These are phyloP conservation scores for Trimorus sp. DNA, from an alignment of 2,888 invertebrate genomes.

Conservation along the genomic window DNA sequence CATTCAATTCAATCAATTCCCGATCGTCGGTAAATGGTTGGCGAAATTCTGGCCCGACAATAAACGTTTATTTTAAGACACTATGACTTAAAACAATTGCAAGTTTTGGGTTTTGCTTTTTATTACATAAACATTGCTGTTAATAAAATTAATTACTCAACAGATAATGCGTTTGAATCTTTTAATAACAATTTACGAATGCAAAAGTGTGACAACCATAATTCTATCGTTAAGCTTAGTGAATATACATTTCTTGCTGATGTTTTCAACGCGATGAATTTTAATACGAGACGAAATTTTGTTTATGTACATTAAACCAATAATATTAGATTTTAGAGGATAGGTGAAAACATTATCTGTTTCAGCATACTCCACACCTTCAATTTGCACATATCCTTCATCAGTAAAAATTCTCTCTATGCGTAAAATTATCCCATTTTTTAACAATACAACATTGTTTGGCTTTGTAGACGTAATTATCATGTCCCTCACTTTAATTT, in stretches of 20 bases:
- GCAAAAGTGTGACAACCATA: slow-evolving; percentile 1
- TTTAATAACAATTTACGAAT: not conserved
- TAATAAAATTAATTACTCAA: too few relatives aligned
- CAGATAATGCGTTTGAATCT: too few relatives aligned
- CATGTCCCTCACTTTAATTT: not conserved
- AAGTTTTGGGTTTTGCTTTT: too few relatives aligned
- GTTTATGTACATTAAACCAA: slow-evolving; percentile 21
- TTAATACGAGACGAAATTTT: slow-evolving; percentile 2
- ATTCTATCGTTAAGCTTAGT: not conserved
- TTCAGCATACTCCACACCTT: slow-evolving; percentile 3
- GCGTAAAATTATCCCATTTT: slow-evolving; percentile 16
- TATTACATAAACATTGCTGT: too few relatives aligned
- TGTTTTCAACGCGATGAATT: not conserved
- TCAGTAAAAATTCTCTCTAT: slow-evolving; percentile 19
- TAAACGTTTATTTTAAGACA: too few relatives aligned
- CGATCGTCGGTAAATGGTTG: too few relatives aligned
- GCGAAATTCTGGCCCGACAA: too few relatives aligned
- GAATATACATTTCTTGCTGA: not conserved
- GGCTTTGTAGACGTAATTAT: slow-evolving; percentile 13
- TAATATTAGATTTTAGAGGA: slow-evolving; percentile 12
- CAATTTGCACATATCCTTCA: slow-evolving; percentile 2
- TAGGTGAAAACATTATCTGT: slow-evolving; percentile 21
- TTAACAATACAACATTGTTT: slow-evolving; percentile 23
- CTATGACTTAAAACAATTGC: too few relatives aligned
- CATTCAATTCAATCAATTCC: too few relatives aligned